Percentiles rank a stretch among this genome's conserved stretches.
phyloP scores from a whole-genome alignment of 2,797 vertebrate genomes.

The Carduelis carduelis region DNA sequence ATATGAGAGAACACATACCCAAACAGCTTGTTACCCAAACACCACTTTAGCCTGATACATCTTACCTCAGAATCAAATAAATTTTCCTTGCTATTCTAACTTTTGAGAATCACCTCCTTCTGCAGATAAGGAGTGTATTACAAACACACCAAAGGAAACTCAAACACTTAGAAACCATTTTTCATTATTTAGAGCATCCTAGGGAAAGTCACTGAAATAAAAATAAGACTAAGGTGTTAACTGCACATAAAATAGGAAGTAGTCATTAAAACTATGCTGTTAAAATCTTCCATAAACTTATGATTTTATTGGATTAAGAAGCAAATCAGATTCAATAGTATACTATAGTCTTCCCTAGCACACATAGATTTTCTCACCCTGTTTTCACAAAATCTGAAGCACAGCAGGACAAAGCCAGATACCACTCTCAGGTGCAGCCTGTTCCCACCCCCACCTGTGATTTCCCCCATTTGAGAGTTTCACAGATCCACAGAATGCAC shows the following conservation, averaged over 20 bases:
- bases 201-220: neutral
- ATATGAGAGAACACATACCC: neutral
- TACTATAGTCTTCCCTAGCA: neutral
- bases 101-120: neutral
- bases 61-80: neutral
- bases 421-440: rapidly evolving
- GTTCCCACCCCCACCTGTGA: rapidly evolving
- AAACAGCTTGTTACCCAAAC: neutral
- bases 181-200: neutral
- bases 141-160: neutral
- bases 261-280: neutral
- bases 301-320: neutral
- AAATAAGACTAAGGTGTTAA: neutral
- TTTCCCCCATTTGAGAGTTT: neutral
- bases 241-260: neutral
- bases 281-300: neutral
- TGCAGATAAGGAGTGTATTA: neutral
- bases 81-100: neutral
- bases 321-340: neutral
- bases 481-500: neutral
- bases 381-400: neutral
- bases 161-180: neutral
- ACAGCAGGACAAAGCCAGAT: neutral
- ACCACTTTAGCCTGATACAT: neutral
- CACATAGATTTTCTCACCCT: neutral